Conservation (phyloP, 1,140 invertebrate genomes). For the Tribolium castaneum region DNA sequence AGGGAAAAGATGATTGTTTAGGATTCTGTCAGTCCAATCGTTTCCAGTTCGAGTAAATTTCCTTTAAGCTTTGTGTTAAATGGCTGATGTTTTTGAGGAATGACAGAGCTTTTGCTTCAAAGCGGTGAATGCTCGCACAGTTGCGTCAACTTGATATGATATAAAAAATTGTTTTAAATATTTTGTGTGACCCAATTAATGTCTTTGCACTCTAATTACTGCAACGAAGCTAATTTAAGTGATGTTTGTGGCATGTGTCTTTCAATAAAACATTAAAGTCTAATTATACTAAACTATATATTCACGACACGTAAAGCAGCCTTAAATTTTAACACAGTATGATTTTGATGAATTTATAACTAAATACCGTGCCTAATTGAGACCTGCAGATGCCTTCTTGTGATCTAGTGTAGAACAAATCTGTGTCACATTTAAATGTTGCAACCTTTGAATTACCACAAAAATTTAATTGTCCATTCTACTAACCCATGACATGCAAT, state of each 20-base stretch:
- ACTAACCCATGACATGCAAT: no score
- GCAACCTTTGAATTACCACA: no score
- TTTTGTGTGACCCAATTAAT: not conserved
- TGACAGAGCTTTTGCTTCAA: not conserved
- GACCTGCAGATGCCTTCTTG: not conserved
- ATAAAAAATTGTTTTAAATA: not conserved
- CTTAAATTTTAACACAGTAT: conserved; percentile 26
- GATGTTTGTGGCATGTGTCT: not conserved
- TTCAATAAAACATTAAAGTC: conserved; percentile 1
- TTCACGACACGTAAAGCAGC: conserved; percentile 25
- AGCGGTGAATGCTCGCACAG: not conserved
- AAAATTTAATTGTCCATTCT: no score
- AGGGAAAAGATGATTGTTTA: not conserved
- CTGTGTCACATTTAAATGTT: conserved; percentile 2
- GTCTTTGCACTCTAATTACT: conserved; percentile 1
- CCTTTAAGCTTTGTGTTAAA: not conserved
- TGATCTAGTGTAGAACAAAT: conserved; percentile 17
- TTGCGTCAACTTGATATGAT: no score
- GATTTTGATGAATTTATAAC: conserved; percentile 27
- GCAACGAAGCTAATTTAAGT: not conserved
- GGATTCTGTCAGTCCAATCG: not conserved
- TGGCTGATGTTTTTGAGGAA: not conserved
- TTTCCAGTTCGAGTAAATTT: not conserved
- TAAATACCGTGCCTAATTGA: conserved; percentile 32
- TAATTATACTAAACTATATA: conserved; percentile 30